Percentiles rank a stretch among this genome's conserved stretches.
These are phyloP conservation scores for Caranx ignobilis DNA, from an alignment of 2,113 vertebrate genomes.

Conservation along the genomic window DNA sequence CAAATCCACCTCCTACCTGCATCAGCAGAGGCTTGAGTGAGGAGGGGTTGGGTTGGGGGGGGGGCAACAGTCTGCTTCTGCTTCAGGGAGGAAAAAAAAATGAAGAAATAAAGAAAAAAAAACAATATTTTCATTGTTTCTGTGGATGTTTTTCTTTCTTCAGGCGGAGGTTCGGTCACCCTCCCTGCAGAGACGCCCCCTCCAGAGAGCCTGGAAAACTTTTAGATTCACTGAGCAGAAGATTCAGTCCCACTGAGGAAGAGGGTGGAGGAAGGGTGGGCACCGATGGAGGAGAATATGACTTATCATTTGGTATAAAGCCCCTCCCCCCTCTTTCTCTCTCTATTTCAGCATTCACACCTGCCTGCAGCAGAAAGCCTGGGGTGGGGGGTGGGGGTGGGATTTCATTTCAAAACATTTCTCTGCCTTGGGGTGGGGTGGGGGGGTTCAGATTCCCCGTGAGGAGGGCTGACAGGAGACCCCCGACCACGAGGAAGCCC, in stretches of 20 bases:
- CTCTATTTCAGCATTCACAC: neutral
- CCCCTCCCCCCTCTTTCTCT: neutral
- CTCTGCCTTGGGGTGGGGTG: neutral
- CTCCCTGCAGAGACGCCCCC: slow-evolving; percentile 18
- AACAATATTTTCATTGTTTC: neutral
- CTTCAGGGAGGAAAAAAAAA: neutral
- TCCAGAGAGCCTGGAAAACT: neutral
- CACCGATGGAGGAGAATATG: too few species aligned
- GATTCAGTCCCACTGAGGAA: neutral
- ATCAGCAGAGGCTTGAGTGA: slow-evolving; percentile 5
- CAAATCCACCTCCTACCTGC: neutral
- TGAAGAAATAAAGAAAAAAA: neutral
- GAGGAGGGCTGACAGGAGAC: slow-evolving; percentile 26
- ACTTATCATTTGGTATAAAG: too few species aligned
- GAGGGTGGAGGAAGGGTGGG: too few species aligned
- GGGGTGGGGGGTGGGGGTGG: neutral
- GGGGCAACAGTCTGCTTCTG: too few species aligned
- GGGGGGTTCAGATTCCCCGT: neutral
- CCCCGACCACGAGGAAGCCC: slow-evolving; percentile 36
- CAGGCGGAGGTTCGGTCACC: slow-evolving; percentile 11
- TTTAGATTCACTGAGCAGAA: neutral
- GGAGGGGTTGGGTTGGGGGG: too few species aligned
- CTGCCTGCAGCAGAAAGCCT: neutral
- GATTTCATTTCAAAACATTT: slow-evolving; percentile 4
- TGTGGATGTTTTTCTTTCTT: neutral